Evolutionary conservation across 2,113 vertebrate species (phyloP), one percentile per base, ranked within the genome.

Genomic region (Chascanopsetta lugubris): DNA sequence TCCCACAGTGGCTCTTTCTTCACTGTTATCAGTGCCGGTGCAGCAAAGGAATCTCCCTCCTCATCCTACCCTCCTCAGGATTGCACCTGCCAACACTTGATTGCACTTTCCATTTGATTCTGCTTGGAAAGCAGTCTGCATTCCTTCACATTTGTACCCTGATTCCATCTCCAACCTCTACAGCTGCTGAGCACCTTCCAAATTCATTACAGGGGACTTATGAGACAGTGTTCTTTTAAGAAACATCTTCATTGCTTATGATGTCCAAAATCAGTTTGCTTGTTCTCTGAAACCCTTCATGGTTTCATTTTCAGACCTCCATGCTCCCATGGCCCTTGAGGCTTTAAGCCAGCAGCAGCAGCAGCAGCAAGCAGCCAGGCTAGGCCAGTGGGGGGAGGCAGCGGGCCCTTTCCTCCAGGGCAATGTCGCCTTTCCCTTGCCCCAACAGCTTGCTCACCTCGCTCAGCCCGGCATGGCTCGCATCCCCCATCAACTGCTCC

Each of bases 321-420:
- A 95, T 82, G 92, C 92, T 80, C 93, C 91, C 48, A 81, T 95
- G 61, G 92, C 96, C 72, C 89, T 98, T 69, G 97, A 99, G 87
- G 92, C 94, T 25, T 85, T 98, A 79, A 93, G 93, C 88, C 95
- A 96, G 72, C 87, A 88, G 67, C 88, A 91, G 83, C 90, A 90
- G 91, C 88, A 90, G 63, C 90, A 91, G 83, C 90, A 90, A 90
- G 94, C 94, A 70, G 93, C 91, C 20, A 94, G 96, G 77, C 77
- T 99, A 42, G 94, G 97, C 79, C 97, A 96, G 80, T 99, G 97
- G 97, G 94, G 88, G 4, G 97, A 99, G 61, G 94, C 94, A 61
- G 93, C 94, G 11, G 93, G 93, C 8, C 93, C 96, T 74, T 98
- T 92, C 80, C 91, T 98, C 72, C 95, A 95, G 82, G 93, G 95